Base-by-base conservation (phyloP, 2,888 invertebrate genomes). In the Heliconius charithonia region DNA sequence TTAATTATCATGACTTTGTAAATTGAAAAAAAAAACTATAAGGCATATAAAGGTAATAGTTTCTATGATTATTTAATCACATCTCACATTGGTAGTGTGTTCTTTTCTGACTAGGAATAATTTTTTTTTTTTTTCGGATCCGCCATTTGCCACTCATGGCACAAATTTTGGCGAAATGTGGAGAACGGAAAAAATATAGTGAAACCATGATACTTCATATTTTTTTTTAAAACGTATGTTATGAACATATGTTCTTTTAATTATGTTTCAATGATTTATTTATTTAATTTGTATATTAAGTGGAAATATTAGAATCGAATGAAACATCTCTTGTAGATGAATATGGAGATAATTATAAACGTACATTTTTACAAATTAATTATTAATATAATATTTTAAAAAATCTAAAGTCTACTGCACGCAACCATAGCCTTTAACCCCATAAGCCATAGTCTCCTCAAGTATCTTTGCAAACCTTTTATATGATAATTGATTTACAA, bases 401-500 rank as follows among this genome's bases (percentile, higher is more conserved):
- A 71, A 45, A 56, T 1, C 29, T 22, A 13, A 56, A 12, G 12
- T 29, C n/a, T 56, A 71, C 4, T 41, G 9, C 56, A 41, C 37
- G 67, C 7, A 27, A 69, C 41, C 25, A 3, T n/a, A n/a, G 12
- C 25, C 29, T 29, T 29, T 29, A 29, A 0, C 4, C 4, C 29
- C 4, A 29, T 29, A 29, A 4, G 29, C 29, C 29, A 29, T 29
- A 37, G 37, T 37, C 37, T 9, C 41, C 41, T 69, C 25, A 69
- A 41, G 16, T 69, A 69, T 25, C 41, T 25, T 69, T 13, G 6
- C 25, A 37, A 67, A 22, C 19, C 41, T 22, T 22, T 67, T 67
- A 66, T 67, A 45, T 69, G 69, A 25, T 25, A 69, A 69, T 69
- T 67, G 16, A 69, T 25, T 69, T 69, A 69, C 19, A 41, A 41